These are phyloP conservation scores for Camelus bactrianus DNA, from an alignment of 2,113 vertebrate genomes.

Conservation along the genomic window DNA sequence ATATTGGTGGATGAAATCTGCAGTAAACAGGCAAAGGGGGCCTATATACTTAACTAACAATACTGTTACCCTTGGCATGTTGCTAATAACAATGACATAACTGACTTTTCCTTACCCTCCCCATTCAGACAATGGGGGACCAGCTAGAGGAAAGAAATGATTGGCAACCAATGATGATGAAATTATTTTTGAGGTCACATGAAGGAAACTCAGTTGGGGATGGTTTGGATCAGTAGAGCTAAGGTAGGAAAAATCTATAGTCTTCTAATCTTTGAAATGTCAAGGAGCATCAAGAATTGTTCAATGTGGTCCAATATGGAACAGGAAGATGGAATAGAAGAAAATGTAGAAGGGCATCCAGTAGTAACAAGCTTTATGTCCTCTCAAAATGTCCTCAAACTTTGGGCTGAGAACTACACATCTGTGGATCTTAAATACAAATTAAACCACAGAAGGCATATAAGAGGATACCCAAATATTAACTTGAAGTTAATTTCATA, in stretches of 20 bases:
- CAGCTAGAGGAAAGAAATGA: conserved; percentile 20
- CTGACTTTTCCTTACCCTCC: not conserved
- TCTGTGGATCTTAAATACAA: conserved; percentile 39
- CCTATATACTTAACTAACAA: conserved; percentile 47
- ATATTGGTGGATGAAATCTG: conserved; percentile 2
- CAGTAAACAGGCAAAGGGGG: not conserved
- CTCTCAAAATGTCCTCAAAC: conserved; percentile 3
- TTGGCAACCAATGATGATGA: not conserved
- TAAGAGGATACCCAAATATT: conserved; percentile 18
- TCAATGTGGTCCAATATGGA: not conserved
- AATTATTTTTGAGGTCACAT: conserved; percentile 52
- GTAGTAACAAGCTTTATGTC: not conserved
- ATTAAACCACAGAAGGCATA: not conserved
- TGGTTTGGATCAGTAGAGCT: not conserved
- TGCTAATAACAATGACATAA: conserved; percentile 1
- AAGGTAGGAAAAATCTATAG: not conserved
- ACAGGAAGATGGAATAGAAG: conserved; percentile 24
- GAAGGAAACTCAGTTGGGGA: not conserved
- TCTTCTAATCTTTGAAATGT: not conserved
- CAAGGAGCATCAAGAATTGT: not conserved
- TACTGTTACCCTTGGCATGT: conserved; percentile 9
- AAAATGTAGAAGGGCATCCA: not conserved
- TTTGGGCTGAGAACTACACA: not conserved
- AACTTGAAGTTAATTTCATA: conserved; percentile 49
- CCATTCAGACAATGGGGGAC: not conserved